Conservation (phyloP, 2,113 vertebrate species). For the Rhynchomys soricoides region DNA sequence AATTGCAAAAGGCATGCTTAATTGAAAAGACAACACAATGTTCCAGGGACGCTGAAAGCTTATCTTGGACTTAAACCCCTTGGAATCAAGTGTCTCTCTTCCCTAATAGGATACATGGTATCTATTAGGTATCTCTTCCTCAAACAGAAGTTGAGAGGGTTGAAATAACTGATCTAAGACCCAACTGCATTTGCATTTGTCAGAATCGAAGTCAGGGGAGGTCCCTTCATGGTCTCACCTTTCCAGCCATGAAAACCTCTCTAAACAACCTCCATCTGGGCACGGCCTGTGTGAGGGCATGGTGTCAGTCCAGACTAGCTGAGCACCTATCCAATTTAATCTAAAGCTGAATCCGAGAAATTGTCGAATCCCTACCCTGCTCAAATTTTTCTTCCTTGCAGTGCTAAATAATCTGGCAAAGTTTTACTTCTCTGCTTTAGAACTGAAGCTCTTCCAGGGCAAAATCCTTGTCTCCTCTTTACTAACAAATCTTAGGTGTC, state of each 20-base stretch:
- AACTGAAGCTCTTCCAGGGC: not conserved
- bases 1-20: not conserved
- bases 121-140: not conserved
- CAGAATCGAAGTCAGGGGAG: not conserved
- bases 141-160: not conserved
- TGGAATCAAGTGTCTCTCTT: not conserved
- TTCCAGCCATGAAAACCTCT: too few species aligned
- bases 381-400: not conserved
- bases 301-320: not conserved
- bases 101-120: not conserved
- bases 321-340: not conserved
- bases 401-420: not conserved
- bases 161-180: not conserved
- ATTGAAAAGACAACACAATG: not conserved
- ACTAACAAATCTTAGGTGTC: not conserved
- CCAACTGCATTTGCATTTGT: not conserved
- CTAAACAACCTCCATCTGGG: not conserved
- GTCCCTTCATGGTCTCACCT: not conserved
- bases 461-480: not conserved
- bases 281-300: not conserved
- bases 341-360: not conserved
- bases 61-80: not conserved
- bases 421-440: not conserved
- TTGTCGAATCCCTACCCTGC: fast-evolving
- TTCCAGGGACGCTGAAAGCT: not conserved